A percentile compares a stretch with the other conserved stretches of the same genome.
These are phyloP conservation scores for Plebejus anna DNA, from an alignment of 2,888 invertebrate species.

Conservation along the genomic window DNA sequence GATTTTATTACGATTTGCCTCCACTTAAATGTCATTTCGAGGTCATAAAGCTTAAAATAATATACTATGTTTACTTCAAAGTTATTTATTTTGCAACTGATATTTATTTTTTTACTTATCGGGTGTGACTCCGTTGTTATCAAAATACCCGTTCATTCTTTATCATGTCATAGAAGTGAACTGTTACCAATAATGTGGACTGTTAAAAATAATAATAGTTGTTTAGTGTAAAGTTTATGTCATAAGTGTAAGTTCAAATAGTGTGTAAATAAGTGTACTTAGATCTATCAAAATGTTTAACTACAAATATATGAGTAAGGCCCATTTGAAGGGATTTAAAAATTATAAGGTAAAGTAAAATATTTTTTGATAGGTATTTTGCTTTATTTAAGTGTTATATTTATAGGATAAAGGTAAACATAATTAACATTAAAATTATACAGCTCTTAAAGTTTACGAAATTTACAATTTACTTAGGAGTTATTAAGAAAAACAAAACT, in stretches of 20 bases:
- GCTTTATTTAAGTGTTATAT: background rate
- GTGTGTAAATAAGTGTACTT: background rate
- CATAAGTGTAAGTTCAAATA: background rate
- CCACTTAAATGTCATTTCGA: too few relatives aligned
- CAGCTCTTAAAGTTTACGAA: too few relatives aligned
- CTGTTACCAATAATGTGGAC: constrained; percentile 5
- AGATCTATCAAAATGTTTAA: constrained; percentile 64
- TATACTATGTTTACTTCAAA: too few relatives aligned
- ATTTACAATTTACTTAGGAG: too few relatives aligned
- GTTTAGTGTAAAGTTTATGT: background rate
- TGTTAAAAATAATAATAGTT: background rate
- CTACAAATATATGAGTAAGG: constrained; percentile 87
- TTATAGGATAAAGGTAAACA: too few relatives aligned
- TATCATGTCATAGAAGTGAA: constrained; percentile 10
- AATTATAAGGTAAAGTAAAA: constrained; percentile 86
- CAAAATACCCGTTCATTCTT: constrained; percentile 5
- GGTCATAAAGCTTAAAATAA: too few relatives aligned
- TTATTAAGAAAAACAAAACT: too few relatives aligned
- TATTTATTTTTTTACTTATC: background rate
- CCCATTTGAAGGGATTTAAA: constrained; percentile 93
- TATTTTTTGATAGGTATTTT: background rate
- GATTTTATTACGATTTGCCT: too few relatives aligned
- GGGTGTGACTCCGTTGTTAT: constrained; percentile 5
- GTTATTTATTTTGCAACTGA: background rate
- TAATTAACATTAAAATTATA: too few relatives aligned